These are phyloP conservation scores for Nanger granti DNA, from an alignment of 2,113 vertebrate species.

Conservation along the genomic window DNA sequence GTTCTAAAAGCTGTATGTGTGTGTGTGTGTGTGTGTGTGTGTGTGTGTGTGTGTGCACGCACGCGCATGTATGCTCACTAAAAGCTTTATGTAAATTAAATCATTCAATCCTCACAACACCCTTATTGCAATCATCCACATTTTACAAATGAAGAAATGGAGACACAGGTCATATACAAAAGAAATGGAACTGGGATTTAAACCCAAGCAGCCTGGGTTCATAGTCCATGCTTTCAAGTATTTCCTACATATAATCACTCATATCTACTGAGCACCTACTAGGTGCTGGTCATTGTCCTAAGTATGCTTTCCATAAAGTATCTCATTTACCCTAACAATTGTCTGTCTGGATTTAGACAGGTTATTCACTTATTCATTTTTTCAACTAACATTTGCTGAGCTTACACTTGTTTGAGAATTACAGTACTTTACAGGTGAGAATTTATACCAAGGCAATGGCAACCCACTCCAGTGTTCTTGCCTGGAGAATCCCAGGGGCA, in stretches of 20 bases:
- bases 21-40: not conserved
- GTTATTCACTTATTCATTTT: not conserved
- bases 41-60: accelerated
- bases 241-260: not conserved
- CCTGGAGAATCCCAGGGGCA: too few relatives aligned
- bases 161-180: not conserved
- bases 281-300: not conserved
- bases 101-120: not conserved
- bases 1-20: not conserved
- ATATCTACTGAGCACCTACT: not conserved
- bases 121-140: not conserved
- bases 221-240: not conserved
- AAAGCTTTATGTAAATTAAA: not conserved
- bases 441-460: not conserved
- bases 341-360: not conserved
- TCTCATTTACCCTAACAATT: not conserved
- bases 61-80: accelerated
- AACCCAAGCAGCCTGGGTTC: not conserved
- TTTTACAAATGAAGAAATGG: not conserved
- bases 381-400: not conserved
- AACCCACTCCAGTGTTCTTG: too few relatives aligned
- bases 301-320: not conserved
- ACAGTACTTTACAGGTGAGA: not conserved
- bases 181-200: not conserved
- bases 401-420: not conserved